phyloP scores from a whole-genome alignment of 2,797 vertebrate genomes.

The Pseudopleuronectes americanus region DNA sequence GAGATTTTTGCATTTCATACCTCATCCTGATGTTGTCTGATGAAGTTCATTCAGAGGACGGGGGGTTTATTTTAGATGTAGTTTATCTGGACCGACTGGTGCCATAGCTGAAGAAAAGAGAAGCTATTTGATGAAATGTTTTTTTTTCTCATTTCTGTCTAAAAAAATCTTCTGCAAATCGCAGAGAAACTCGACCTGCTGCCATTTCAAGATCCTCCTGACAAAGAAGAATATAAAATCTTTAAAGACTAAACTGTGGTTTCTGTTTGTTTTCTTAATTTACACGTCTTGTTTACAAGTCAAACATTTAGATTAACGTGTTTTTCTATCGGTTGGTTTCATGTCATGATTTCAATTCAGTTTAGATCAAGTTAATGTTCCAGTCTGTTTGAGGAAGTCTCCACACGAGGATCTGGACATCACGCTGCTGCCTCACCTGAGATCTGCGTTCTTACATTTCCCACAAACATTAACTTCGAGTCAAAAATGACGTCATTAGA shows the following conservation, averaged over 20 bases:
- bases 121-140: slow-evolving; percentile 2
- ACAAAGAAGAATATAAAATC: slow-evolving; percentile 11
- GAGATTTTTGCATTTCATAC: not conserved
- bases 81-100: slow-evolving; percentile 23
- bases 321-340: too few species aligned
- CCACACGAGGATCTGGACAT: too few species aligned
- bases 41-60: not conserved
- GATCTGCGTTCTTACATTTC: too few species aligned
- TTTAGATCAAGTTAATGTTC: too few species aligned
- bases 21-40: not conserved
- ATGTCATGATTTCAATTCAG: too few species aligned
- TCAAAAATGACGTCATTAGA: too few species aligned
- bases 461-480: too few species aligned
- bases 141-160: slow-evolving; percentile 13
- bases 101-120: slow-evolving; percentile 40
- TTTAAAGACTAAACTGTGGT: not conserved
- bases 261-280: slow-evolving; percentile 1
- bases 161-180: not conserved
- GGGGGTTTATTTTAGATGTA: slow-evolving; percentile 18
- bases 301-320: too few species aligned
- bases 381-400: too few species aligned
- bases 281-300: too few species aligned
- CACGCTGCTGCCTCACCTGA: too few species aligned
- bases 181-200: not conserved
- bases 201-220: slow-evolving; percentile 7